phyloP scores from a whole-genome alignment of 2,113 vertebrate genomes.

The Illadopsis cleaveri region DNA sequence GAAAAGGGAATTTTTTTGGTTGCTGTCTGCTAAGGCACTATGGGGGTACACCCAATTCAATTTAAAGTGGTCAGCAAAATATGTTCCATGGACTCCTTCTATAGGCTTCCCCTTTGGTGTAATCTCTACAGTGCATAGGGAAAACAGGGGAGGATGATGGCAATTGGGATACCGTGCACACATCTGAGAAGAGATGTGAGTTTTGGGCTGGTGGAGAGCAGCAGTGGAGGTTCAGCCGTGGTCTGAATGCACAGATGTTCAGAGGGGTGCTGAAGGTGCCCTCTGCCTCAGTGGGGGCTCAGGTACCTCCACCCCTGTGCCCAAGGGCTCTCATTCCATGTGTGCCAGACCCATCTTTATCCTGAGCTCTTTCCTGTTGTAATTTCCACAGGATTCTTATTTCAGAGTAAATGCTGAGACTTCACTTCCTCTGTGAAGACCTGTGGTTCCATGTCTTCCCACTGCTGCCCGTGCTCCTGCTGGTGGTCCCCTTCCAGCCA shows the following conservation, averaged over 20 bases:
- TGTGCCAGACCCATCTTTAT: not conserved
- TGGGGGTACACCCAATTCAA: not conserved
- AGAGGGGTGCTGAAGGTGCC: not conserved
- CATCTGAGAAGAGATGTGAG: not conserved
- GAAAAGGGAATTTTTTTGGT: not conserved
- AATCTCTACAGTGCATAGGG: not conserved
- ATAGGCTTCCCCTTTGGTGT: not conserved
- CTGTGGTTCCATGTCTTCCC: not conserved
- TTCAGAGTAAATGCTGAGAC: not conserved
- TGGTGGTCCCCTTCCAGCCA: not conserved
- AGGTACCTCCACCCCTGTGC: not conserved
- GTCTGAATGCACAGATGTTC: not conserved
- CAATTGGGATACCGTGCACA: rapidly evolving
- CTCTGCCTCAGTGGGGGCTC: not conserved
- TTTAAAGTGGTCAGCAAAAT: not conserved
- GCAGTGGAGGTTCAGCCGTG: rapidly evolving
- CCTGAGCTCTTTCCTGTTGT: not conserved
- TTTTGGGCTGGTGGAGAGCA: not conserved
- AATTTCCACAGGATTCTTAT: not conserved
- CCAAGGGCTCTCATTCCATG: not conserved
- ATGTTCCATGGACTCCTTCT: not conserved
- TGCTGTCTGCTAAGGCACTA: not conserved
- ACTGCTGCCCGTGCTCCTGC: rapidly evolving
- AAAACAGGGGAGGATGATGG: not conserved
- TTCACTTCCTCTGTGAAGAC: not conserved